phyloP scores from a whole-genome alignment of 2,888 invertebrate species.

The Mesorhabditis sp. region DNA sequence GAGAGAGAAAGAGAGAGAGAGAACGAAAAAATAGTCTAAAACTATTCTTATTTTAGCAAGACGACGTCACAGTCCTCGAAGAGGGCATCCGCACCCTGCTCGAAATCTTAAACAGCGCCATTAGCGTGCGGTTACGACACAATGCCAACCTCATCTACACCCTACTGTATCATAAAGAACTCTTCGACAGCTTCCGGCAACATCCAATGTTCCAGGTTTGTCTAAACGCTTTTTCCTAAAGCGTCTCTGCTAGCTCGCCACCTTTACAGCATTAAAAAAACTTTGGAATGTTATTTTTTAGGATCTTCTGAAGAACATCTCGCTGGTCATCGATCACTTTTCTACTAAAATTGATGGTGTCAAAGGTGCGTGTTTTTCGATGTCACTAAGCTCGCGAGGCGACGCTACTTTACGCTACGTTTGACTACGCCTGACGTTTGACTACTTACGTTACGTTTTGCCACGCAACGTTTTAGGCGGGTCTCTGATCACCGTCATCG shows the following conservation, averaged over 20 bases:
- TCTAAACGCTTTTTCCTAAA: slow-evolving; percentile 62
- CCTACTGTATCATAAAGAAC: slow-evolving; percentile 82
- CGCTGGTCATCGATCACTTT: slow-evolving; percentile 38
- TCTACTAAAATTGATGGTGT: slow-evolving; percentile 31
- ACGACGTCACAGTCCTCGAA: slow-evolving; percentile 85
- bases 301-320: slow-evolving; percentile 38
- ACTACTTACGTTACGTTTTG: too few relatives aligned
- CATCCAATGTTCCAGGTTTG: slow-evolving; percentile 77
- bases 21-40: background rate
- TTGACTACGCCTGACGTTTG: too few relatives aligned
- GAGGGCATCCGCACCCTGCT: slow-evolving; percentile 92
- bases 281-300: slow-evolving; percentile 11
- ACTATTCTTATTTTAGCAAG: slow-evolving; percentile 66
- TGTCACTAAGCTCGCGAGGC: too few relatives aligned
- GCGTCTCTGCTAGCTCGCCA: background rate
- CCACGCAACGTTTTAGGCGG: slow-evolving; percentile 32
- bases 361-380: slow-evolving; percentile 14
- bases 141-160: slow-evolving; percentile 91
- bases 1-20: background rate
- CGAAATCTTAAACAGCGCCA: slow-evolving; percentile 91
- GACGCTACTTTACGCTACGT: too few relatives aligned
- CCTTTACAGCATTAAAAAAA: too few relatives aligned
- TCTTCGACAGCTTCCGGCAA: slow-evolving; percentile 80
- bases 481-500: slow-evolving; percentile 82
- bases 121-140: slow-evolving; percentile 66